Evolutionary conservation across 2,888 invertebrate genomes (phyloP), one percentile per base, ranked within the genome.

Genomic region (Oxytorus armatus): DNA sequence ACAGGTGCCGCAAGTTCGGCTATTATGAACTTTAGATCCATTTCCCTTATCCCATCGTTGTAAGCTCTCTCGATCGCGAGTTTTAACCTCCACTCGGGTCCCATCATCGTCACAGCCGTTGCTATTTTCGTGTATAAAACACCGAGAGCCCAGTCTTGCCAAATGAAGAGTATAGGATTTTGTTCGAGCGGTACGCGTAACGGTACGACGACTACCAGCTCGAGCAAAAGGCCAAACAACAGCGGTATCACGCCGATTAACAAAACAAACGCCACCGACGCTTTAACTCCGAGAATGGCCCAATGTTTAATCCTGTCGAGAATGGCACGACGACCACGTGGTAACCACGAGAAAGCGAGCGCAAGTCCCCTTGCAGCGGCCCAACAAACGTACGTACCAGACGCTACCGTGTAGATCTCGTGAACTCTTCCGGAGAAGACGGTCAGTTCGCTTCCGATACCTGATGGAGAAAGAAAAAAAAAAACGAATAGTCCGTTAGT

Each of bases 111-210:
- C 23, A 98, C 93, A 0, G 98, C 99, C 89, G 98, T 98, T 14
- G 98, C 96, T 74, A 99, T 99, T 93, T 99, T 99, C 0, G 98
- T 98, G 91, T 99, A 99, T 0, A 99, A 93, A 10, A 99, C 98
- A 23, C 99, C 99, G 25, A 99, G 93, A 0, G 99, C 99, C 99
- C 99, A 99, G 92, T 99, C 98, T 92, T 99, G 97, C 97, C 97
- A 97, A 63, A 97, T 94, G 90, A 97, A 97, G 74, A 97, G 93
- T 36, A 97, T 96, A 0, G 97, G 99, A 5, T 98, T 97, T 92
- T 98, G 98, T 84, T 97, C 96, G 2, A 98, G 93, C 0, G 98
- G 97, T 23, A 99, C 98, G 8, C 99, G 94, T 21, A 99, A 93
- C 0, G 99, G 99, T 14, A 98, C 96, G 16, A 99, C 97, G 18